Evolutionary conservation across 92 coral and sea anemone species (phyloP).

Genomic region (Porites rus): DNA sequence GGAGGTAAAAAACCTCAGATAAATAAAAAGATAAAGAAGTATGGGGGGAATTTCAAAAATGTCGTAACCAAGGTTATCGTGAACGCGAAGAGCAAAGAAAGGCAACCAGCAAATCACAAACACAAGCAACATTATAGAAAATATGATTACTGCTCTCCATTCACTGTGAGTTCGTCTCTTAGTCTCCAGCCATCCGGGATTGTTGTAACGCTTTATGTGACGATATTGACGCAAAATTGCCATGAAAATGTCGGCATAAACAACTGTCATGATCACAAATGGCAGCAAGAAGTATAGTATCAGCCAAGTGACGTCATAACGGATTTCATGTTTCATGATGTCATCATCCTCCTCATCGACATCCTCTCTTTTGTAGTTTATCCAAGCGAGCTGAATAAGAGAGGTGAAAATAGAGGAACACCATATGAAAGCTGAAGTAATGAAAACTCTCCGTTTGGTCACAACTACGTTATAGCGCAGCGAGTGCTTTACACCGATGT

Average conservation of each 20-base stretch:
- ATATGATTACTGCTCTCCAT: constrained; percentile 71
- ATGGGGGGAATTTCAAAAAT: constrained; percentile 36
- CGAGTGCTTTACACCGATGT: constrained; percentile 70
- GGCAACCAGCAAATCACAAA: constrained; percentile 69
- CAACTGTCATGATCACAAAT: constrained; percentile 49
- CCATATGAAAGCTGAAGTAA: constrained; percentile 48
- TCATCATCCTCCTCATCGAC: constrained; percentile 48
- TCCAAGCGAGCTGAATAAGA: constrained; percentile 63
- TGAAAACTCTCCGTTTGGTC: constrained; percentile 47
- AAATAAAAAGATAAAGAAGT: constrained; percentile 33
- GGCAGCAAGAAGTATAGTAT: constrained; percentile 59
- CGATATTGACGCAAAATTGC: constrained; percentile 69
- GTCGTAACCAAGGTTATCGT: constrained; percentile 47
- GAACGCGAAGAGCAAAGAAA: constrained; percentile 56
- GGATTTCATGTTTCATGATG: constrained; percentile 57
- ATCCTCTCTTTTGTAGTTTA: constrained; percentile 25
- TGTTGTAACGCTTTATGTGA: constrained; percentile 61
- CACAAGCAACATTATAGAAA: constrained; percentile 55
- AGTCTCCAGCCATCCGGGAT: constrained; percentile 63
- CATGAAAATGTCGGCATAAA: constrained; percentile 57
- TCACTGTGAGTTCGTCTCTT: constrained; percentile 54
- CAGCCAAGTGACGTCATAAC: constrained; percentile 54
- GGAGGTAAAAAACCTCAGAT: constrained; percentile 72
- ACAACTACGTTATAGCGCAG: constrained; percentile 73
- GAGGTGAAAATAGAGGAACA: constrained; percentile 47